A percentile compares a stretch with the other conserved stretches of the same genome.
Conservation (phyloP, 2,113 vertebrate species). For the Pungitius pungitius region DNA sequence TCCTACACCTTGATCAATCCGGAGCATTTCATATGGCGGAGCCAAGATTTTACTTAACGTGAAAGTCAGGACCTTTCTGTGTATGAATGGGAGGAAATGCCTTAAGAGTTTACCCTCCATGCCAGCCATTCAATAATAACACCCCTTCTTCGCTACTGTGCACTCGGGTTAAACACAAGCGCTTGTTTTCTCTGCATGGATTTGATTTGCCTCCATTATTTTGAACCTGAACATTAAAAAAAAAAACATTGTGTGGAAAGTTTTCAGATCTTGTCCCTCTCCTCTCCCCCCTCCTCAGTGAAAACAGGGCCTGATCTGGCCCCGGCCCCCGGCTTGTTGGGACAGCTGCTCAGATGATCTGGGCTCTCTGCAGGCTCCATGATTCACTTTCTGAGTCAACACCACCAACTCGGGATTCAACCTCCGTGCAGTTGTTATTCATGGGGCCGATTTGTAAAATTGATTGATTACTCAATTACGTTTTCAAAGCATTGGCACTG, state of each 20-base stretch:
- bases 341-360: slow-evolving; percentile 82
- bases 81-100: slow-evolving; percentile 81
- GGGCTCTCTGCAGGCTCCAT: slow-evolving; percentile 77
- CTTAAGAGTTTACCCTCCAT: slow-evolving; percentile 64
- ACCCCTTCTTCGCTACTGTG: slow-evolving; percentile 33
- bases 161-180: slow-evolving; percentile 48
- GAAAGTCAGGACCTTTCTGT: slow-evolving; percentile 73
- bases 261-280: slow-evolving; percentile 26
- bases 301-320: slow-evolving; percentile 65
- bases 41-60: slow-evolving; percentile 73
- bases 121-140: slow-evolving; percentile 54
- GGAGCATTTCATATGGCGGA: slow-evolving; percentile 32
- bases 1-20: slow-evolving; percentile 59
- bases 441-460: slow-evolving; percentile 46
- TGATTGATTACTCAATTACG: slow-evolving; percentile 24
- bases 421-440: slow-evolving; percentile 56
- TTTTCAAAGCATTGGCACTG: neutral
- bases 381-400: slow-evolving; percentile 81
- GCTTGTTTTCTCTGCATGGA: slow-evolving; percentile 59
- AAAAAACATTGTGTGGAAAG: slow-evolving; percentile 40
- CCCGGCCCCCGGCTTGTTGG: slow-evolving; percentile 74
- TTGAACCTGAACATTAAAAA: slow-evolving; percentile 38
- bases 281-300: slow-evolving; percentile 2
- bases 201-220: slow-evolving; percentile 49
- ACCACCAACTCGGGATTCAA: slow-evolving; percentile 53